A percentile compares a stretch with the other conserved stretches of the same genome.
Evolutionary conservation across 2,113 vertebrate species (phyloP).

Genomic region (Micronycteris hirsuta): DNA sequence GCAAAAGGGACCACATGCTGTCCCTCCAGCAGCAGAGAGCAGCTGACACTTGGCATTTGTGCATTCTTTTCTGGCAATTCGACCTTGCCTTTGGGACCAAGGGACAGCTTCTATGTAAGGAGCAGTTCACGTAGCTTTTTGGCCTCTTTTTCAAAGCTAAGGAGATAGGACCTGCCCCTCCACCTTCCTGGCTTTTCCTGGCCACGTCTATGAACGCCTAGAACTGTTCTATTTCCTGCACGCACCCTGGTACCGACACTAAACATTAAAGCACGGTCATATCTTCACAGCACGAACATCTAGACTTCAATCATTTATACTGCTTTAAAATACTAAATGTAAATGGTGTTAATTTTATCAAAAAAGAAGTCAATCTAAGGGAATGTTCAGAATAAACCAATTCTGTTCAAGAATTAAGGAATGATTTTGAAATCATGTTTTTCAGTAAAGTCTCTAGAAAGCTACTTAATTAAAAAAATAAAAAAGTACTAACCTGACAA

Average conservation of each 20-base stretch:
- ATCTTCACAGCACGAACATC: neutral
- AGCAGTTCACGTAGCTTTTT: neutral
- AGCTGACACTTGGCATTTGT: neutral
- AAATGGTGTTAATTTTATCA: neutral
- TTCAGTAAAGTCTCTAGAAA: neutral
- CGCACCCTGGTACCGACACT: neutral
- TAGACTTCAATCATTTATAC: neutral
- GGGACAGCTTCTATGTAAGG: neutral
- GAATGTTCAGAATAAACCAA: neutral
- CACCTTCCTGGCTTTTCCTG: neutral
- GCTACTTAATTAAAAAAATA: neutral
- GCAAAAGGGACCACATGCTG: neutral
- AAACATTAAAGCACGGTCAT: neutral
- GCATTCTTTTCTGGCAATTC: neutral
- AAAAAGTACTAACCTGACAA: neutral
- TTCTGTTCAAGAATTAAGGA: neutral
- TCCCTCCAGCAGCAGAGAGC: neutral
- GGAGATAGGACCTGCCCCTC: neutral
- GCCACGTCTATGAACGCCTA: neutral
- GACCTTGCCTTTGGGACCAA: neutral
- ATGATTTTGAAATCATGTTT: neutral
- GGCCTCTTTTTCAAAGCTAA: neutral
- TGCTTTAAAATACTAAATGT: neutral
- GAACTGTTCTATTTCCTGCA: neutral
- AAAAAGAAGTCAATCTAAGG: neutral